These are phyloP conservation scores for Miltochrista miniata DNA, from an alignment of 2,888 invertebrate genomes.

Conservation along the genomic window DNA sequence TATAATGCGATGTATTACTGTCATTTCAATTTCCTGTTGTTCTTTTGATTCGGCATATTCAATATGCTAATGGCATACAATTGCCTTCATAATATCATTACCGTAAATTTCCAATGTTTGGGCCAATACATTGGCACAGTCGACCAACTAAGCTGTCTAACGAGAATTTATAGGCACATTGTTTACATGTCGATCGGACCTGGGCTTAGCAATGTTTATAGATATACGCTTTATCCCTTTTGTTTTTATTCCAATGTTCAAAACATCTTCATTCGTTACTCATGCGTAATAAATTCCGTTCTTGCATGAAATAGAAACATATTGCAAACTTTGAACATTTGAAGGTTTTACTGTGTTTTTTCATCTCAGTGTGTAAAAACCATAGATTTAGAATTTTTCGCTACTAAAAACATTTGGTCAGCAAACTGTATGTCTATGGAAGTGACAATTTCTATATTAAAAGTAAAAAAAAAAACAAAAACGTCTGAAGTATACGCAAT, in stretches of 20 bases:
- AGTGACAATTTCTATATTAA: too few species aligned
- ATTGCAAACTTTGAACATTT: constrained; percentile 3
- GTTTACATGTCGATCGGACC: constrained; percentile 39
- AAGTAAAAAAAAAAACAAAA: too few species aligned
- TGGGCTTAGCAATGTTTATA: constrained; percentile 31
- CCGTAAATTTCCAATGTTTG: constrained; percentile 37
- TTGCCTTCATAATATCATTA: constrained; percentile 38
- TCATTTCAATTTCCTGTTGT: constrained; percentile 24
- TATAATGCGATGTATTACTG: constrained; percentile 2
- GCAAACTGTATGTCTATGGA: too few species aligned
- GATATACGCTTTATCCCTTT: constrained; percentile 26
- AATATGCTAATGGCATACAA: constrained; percentile 34
- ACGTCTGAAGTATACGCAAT: too few species aligned
- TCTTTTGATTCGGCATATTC: constrained; percentile 25
- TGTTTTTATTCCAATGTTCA: constrained; percentile 30
- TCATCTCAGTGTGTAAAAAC: background rate
- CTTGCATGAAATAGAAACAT: constrained; percentile 17
- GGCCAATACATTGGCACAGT: constrained; percentile 28
- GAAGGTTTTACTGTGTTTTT: background rate
- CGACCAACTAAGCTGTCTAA: constrained; percentile 41
- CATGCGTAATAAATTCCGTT: constrained; percentile 15
- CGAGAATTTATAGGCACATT: constrained; percentile 36
- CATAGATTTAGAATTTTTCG: too few species aligned
- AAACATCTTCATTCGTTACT: constrained; percentile 37
- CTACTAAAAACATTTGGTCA: background rate